Evolutionary conservation across 1,140 invertebrate species (phyloP).

Genomic region (Apis dorsata): DNA sequence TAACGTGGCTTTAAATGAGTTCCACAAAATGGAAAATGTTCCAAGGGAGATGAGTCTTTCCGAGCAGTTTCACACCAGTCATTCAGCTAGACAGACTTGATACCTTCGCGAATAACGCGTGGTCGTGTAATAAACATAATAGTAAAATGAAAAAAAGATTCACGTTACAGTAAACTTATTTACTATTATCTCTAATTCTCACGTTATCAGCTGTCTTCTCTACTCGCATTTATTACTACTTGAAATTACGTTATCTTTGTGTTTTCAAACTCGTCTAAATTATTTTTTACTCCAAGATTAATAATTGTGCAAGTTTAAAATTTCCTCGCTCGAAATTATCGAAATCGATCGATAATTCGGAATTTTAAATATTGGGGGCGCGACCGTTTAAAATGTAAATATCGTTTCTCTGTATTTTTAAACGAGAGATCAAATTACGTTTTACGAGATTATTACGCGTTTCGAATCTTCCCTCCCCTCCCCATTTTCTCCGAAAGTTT

Average conservation of each 20-base stretch:
- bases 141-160: neutral
- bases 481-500: neutral
- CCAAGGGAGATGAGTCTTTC: conserved; percentile 28
- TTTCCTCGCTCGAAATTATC: too few relatives aligned
- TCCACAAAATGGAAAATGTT: conserved; percentile 28
- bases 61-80: conserved; percentile 32
- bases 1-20: conserved; percentile 22
- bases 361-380: too few relatives aligned
- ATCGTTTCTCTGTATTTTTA: neutral
- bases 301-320: too few relatives aligned
- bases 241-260: too few relatives aligned
- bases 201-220: neutral
- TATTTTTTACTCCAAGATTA: too few relatives aligned
- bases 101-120: neutral
- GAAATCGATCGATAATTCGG: too few relatives aligned
- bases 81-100: neutral
- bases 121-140: neutral
- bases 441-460: neutral
- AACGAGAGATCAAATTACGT: too few relatives aligned
- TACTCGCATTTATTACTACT: too few relatives aligned
- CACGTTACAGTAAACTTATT: neutral
- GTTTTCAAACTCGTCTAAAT: neutral
- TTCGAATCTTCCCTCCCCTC: neutral
- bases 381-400: too few relatives aligned
- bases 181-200: neutral